These are phyloP conservation scores for Lithophane ornitopus DNA, from an alignment of 2,888 invertebrate species.

Conservation along the genomic window DNA sequence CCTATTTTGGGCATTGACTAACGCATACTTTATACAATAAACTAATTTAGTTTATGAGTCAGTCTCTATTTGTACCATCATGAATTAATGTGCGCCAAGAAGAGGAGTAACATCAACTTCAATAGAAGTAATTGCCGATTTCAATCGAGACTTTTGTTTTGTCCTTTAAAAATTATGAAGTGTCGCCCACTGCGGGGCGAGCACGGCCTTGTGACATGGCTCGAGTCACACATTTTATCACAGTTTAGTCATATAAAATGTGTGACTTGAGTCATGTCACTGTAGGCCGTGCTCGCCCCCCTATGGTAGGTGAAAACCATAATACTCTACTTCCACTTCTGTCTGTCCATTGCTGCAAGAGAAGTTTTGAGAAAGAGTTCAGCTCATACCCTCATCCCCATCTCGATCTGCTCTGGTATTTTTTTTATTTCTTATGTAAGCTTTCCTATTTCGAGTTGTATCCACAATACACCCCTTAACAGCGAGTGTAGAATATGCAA, in stretches of 20 bases:
- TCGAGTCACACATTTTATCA: no score
- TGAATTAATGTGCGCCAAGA: background rate
- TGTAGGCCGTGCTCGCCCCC: no score
- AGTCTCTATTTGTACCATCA: background rate
- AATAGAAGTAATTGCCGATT: background rate
- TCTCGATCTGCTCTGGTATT: background rate
- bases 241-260: no score
- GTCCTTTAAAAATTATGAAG: background rate
- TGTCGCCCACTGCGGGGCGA: background rate
- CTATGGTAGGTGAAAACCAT: no score
- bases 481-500: constrained; percentile 72
- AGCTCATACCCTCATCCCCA: no score
- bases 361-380: background rate
- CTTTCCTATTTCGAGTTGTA: constrained; percentile 21
- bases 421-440: background rate
- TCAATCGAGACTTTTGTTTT: background rate
- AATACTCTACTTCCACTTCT: background rate
- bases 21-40: background rate
- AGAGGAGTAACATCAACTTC: background rate
- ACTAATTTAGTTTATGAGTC: background rate
- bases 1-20: background rate
- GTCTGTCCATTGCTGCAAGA: background rate
- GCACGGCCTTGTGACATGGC: no score
- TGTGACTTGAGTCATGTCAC: no score
- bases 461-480: constrained; percentile 44